Evolutionary conservation across 2,113 vertebrate species (phyloP).

Genomic region (Vidua macroura): DNA sequence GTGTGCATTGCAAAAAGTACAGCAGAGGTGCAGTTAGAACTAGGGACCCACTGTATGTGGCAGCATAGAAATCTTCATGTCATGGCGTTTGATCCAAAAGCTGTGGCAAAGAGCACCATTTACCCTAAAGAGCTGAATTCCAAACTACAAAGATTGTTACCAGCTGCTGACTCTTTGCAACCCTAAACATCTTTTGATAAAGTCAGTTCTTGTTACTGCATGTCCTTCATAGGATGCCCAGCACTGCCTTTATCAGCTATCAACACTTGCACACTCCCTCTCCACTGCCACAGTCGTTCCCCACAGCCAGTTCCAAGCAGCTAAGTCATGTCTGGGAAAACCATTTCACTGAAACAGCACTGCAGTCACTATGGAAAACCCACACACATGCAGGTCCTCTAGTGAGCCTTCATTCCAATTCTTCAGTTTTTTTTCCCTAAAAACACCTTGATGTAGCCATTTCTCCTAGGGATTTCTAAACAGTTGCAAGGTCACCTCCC

Average conservation of each 20-base stretch:
- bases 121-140: neutral
- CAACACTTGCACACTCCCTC: neutral
- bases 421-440: neutral
- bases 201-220: neutral
- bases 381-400: rapidly evolving
- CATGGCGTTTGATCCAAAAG: neutral
- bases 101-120: neutral
- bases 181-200: neutral
- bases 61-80: neutral
- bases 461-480: neutral
- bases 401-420: neutral
- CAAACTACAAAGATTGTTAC: neutral
- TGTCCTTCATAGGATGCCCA: neutral
- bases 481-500: neutral
- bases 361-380: neutral
- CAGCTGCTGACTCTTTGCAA: neutral
- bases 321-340: neutral
- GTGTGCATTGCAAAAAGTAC: neutral
- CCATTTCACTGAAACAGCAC: neutral
- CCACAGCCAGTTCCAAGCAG: neutral
- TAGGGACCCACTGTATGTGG: rapidly evolving
- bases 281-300: neutral
- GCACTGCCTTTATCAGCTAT: neutral
- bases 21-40: neutral
- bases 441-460: neutral